Evolutionary conservation across 1,140 invertebrate species (phyloP), one percentile per base, ranked within the genome.

Genomic region (Trialeurodes vaporariorum): DNA sequence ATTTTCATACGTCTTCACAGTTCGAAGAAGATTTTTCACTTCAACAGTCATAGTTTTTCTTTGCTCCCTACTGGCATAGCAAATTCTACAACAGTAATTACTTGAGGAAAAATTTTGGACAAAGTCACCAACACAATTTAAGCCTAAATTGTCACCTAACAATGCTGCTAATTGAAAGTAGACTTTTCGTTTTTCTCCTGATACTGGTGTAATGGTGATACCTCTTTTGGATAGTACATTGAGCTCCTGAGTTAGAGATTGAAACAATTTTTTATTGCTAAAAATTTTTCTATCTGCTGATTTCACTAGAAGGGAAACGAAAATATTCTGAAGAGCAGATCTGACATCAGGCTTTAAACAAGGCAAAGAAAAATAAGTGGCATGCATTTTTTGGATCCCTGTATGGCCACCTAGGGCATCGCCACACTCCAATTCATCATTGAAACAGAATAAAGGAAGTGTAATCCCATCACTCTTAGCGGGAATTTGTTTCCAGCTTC

Each of bases 341-440:
- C 59, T 23, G 22, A 65, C 67, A 40, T 68, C 58, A 34, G 62
- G 64, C 1, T 70, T 71, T 59, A 73, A 64, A 64, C 65, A 72
- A 24, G 70, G 69, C 1, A 73, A 24, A 27, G 59, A 68, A 59
- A 69, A 13, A 67, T 72, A 72, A 23, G 68, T 26, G 13, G 59
- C 70, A 13, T 66, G 68, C 61, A 72, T 65, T 69, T 71, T 72
- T 27, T 71, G 60, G 17, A 70, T 62, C 12, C 59, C 63, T 2
- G 71, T 67, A 69, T 72, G 72, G 58, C 67, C 62, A 27, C 61
- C 68, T 12, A 69, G 25, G 2, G 61, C 62, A 67, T 73, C 72
- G 13, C 66, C 70, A 21, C 24, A 63, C 69, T 73, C 70, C 67
- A 70, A 73, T 58, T 71, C 69, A 61, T 73, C 71, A 63, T 40